Percentiles rank a stretch among this genome's conserved stretches.
phyloP scores from a whole-genome alignment of 2,797 vertebrate species.

The Oreochromis grahami region DNA sequence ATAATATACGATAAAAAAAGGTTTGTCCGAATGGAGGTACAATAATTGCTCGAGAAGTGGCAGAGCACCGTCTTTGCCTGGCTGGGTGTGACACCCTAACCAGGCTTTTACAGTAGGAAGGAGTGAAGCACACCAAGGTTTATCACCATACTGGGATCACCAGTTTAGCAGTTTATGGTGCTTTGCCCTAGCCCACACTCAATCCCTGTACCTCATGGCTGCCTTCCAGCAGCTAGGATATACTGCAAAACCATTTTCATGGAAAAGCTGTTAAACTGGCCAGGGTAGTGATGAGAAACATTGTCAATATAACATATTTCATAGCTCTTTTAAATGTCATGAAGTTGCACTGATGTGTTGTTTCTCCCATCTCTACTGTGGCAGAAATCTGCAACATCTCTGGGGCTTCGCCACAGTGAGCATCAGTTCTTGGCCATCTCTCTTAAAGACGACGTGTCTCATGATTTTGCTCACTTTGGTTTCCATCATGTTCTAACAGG shows the following conservation, averaged over 20 bases:
- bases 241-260: slow-evolving; percentile 56
- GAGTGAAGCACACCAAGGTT: slow-evolving; percentile 70
- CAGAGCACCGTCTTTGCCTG: slow-evolving; percentile 8
- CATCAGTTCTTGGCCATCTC: not conserved
- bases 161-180: slow-evolving; percentile 48
- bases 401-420: not conserved
- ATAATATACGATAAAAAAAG: not conserved
- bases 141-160: slow-evolving; percentile 68
- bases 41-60: slow-evolving; percentile 7
- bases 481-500: slow-evolving; percentile 66
- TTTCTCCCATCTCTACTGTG: not conserved
- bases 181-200: slow-evolving; percentile 49
- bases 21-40: slow-evolving; percentile 1
- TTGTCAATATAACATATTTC: not conserved
- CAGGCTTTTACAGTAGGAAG: slow-evolving; percentile 73
- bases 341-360: not conserved
- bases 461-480: not conserved
- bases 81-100: slow-evolving; percentile 42
- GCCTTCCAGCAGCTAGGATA: slow-evolving; percentile 39
- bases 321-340: slow-evolving; percentile 1
- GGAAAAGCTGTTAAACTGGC: slow-evolving; percentile 74
- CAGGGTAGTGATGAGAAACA: slow-evolving; percentile 61
- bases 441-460: not conserved
- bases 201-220: slow-evolving; percentile 72
- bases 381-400: not conserved